These are phyloP conservation scores for Nematostella vectensis DNA, from an alignment of 92 coral and sea anemone species.

Conservation along the genomic window DNA sequence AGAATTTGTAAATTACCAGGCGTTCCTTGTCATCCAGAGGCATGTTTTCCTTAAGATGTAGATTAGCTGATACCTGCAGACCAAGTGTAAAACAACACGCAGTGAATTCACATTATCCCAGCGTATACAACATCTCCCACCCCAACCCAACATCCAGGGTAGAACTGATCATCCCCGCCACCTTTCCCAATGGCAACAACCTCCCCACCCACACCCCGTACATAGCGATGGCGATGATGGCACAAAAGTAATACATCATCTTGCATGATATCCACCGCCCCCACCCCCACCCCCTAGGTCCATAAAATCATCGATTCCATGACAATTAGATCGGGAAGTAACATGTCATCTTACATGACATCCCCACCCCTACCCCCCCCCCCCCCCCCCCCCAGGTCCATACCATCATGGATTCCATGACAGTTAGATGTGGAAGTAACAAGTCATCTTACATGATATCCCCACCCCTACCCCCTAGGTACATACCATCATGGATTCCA, in stretches of 20 bases:
- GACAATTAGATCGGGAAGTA: slow-evolving; percentile 82
- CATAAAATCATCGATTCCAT: slow-evolving; percentile 98
- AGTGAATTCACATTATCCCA: too few relatives aligned
- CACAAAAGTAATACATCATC: too few relatives aligned
- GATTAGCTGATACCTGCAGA: slow-evolving; percentile 92
- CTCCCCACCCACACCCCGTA: too few relatives aligned
- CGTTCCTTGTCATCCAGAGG: slow-evolving; percentile 69
- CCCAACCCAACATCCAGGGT: too few relatives aligned
- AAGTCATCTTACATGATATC: slow-evolving; percentile 98
- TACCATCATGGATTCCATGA: slow-evolving; percentile 98
- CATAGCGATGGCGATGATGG: too few relatives aligned
- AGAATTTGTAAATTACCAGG: slow-evolving; percentile 54
- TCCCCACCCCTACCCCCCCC: too few relatives aligned
- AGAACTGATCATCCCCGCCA: too few relatives aligned
- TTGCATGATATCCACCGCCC: background rate
- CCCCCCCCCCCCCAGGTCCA: too few relatives aligned
- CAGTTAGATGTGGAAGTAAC: slow-evolving; percentile 81
- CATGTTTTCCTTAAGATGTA: slow-evolving; percentile 72
- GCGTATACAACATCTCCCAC: too few relatives aligned
- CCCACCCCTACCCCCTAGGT: too few relatives aligned
- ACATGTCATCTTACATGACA: slow-evolving; percentile 95
- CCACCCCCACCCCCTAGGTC: background rate
- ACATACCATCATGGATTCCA: slow-evolving; percentile 99
- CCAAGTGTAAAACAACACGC: background rate
- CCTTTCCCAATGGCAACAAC: too few relatives aligned